Base-by-base conservation (phyloP, 2,113 vertebrate species). In the Limanda limanda region DNA sequence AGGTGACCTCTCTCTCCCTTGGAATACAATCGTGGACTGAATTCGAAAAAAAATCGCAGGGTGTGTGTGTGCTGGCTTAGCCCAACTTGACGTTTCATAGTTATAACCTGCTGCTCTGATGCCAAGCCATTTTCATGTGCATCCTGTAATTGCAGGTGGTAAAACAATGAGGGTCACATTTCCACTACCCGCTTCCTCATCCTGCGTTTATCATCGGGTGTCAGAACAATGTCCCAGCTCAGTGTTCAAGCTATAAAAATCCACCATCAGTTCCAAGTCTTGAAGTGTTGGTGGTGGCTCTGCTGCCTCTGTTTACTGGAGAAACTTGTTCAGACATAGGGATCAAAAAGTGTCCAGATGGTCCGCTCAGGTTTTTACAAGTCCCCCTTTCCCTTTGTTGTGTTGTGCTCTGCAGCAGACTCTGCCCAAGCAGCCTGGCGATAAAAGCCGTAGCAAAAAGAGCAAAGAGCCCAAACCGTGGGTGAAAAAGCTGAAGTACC, bases 401-500 rank as follows among this genome's bases (percentile, higher is more conserved):
- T 65, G 27, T 64, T 84, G 54, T 68, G 48, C 55, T 75, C 59
- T 70, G 68, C 83, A 99, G 97, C 98, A 99, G 94, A 98, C 94
- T 92, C 96, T 98, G 79, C 93, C 95, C 51, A 98, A 96, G 93
- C 93, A 94, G 45, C 89, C 95, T 2, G 93, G 87, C 1, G 98
- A 99, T 70, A 99, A 96, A 86, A 96, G 95, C 81, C 96, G 97
- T 69, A 96, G 95, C 92, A 99, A 98, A 89, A 98, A 98, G 91
- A 95, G 94, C 93, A 98, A 98, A 92, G 98, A 99, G 72, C 92
- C 96, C 61, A 98, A 98, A 85, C 96, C 98, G 14, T 94, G 97
- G 68, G 96, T 99, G 67, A 99, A 97, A 92, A 99, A 98, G 90
- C 48, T 99, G 23, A 99, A 99, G 87, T 99, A 99, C 88, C 97